These are phyloP conservation scores for Actinernus sp. DNA, from an alignment of 92 coral and sea anemone genomes.

Conservation along the genomic window DNA sequence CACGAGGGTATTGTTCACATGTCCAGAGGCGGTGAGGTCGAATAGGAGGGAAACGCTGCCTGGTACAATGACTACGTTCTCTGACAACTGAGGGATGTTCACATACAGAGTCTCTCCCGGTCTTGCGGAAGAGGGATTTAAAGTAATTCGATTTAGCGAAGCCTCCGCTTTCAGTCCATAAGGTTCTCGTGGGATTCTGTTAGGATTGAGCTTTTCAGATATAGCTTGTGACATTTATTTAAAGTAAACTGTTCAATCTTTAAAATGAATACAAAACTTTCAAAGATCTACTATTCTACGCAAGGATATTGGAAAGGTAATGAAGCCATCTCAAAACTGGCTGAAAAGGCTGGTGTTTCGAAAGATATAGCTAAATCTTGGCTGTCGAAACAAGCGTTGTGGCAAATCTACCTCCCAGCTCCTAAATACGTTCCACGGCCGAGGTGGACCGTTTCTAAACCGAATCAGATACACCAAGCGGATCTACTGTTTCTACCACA, in stretches of 20 bases:
- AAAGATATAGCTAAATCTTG: slow-evolving; percentile 13
- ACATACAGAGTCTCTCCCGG: slow-evolving; percentile 53
- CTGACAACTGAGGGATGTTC: slow-evolving; percentile 10
- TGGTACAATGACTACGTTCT: slow-evolving; percentile 43
- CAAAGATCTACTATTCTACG: slow-evolving; percentile 36
- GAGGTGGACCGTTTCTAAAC: slow-evolving; percentile 35
- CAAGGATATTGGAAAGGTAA: slow-evolving; percentile 41
- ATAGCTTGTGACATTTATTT: too few relatives aligned
- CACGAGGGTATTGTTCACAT: slow-evolving; percentile 45
- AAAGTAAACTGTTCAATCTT: too few relatives aligned
- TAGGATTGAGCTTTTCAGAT: slow-evolving; percentile 51
- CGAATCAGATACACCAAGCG: slow-evolving; percentile 47
- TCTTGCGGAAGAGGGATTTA: slow-evolving; percentile 36
- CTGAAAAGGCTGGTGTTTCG: slow-evolving; percentile 28
- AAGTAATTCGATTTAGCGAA: slow-evolving; percentile 49
- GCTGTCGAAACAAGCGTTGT: slow-evolving; percentile 45
- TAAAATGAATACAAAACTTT: slow-evolving; percentile 29
- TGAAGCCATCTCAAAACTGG: slow-evolving; percentile 48
- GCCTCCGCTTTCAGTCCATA: slow-evolving; percentile 49
- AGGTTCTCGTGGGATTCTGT: slow-evolving; percentile 53
- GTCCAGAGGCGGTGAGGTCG: slow-evolving; percentile 39
- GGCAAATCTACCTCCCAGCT: slow-evolving; percentile 37
- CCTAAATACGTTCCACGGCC: slow-evolving; percentile 46
- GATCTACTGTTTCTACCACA: slow-evolving; percentile 50
- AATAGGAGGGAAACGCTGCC: slow-evolving; percentile 51